These are phyloP conservation scores for Temnothorax nylanderi DNA, from an alignment of 1,140 invertebrate species.

Conservation along the genomic window DNA sequence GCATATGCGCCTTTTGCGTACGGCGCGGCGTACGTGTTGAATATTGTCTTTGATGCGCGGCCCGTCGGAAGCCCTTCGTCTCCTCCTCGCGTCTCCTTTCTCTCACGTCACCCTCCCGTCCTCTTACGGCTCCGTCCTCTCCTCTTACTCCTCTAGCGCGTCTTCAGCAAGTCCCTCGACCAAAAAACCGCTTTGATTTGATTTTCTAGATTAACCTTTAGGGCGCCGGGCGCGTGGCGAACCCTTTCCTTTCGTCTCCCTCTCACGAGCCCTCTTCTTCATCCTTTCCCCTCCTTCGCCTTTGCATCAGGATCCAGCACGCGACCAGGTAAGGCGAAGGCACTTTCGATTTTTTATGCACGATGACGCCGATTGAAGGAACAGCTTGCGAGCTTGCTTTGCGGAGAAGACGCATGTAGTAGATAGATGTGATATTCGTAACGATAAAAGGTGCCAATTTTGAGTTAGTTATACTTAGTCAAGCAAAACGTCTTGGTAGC, in stretches of 20 bases:
- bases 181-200: constrained; percentile 84
- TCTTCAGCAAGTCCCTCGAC: constrained; percentile 25
- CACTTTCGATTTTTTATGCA: constrained; percentile 49
- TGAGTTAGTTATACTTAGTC: background rate
- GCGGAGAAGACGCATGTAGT: background rate
- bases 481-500: background rate
- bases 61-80: constrained; percentile 80
- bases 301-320: constrained; percentile 70
- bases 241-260: constrained; percentile 72
- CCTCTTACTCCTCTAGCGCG: background rate
- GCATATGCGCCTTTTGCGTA: constrained; percentile 78
- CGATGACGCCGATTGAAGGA: constrained; percentile 45
- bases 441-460: background rate
- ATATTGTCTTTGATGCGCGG: constrained; percentile 84
- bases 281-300: background rate
- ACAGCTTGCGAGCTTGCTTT: constrained; percentile 11
- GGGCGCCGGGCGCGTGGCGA: constrained; percentile 81
- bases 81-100: constrained; percentile 53
- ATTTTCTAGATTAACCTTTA: constrained; percentile 81
- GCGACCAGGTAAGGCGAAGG: constrained; percentile 78
- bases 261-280: constrained; percentile 16
- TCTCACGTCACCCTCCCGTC: constrained; percentile 45
- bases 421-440: background rate
- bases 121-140: constrained; percentile 11
- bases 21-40: constrained; percentile 74